A percentile compares a stretch with the other conserved stretches of the same genome.
These are phyloP conservation scores for Eurystomus glaucurus DNA, from an alignment of 2,797 vertebrate species.

Conservation along the genomic window DNA sequence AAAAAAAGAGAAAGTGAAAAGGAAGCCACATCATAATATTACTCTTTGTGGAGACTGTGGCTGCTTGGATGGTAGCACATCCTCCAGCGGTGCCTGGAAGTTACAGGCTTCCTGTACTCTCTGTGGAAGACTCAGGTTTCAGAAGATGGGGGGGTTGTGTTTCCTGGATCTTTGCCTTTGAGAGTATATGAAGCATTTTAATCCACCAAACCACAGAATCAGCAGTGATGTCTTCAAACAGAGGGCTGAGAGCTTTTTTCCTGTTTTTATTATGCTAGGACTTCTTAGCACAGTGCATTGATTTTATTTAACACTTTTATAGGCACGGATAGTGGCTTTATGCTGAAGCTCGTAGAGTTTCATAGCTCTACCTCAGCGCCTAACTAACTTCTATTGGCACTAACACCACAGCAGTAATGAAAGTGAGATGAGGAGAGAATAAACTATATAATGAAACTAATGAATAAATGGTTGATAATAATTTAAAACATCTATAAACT, in stretches of 20 bases:
- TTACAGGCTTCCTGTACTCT: background rate
- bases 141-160: background rate
- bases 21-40: background rate
- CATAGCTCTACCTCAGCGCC: background rate
- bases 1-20: background rate
- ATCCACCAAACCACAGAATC: background rate
- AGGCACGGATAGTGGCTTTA: background rate
- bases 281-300: background rate
- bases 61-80: accelerated
- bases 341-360: background rate
- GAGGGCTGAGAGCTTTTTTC: background rate
- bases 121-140: accelerated
- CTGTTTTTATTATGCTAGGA: background rate
- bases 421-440: background rate
- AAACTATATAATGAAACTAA: background rate
- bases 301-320: constrained; percentile 36
- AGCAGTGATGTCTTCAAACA: background rate
- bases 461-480: background rate
- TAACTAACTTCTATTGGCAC: background rate
- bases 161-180: background rate
- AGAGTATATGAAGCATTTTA: background rate
- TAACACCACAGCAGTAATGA: background rate
- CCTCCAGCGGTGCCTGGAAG: background rate
- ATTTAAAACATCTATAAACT: background rate
- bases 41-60: accelerated